Conservation (phyloP, 2,113 vertebrate species). For the Pristiophorus japonicus region DNA sequence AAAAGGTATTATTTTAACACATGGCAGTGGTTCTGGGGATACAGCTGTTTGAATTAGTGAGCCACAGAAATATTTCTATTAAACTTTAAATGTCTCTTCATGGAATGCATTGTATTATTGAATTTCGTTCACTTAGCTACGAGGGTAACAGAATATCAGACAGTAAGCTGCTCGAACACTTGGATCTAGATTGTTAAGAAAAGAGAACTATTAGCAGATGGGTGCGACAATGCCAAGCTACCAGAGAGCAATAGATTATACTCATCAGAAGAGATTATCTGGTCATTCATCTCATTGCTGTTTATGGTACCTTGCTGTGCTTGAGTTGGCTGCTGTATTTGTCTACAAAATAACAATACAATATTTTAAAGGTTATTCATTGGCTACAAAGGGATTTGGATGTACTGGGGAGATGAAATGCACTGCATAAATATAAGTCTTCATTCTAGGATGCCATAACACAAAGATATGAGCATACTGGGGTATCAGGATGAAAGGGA, state of each 20-base stretch:
- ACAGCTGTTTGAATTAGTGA: neutral
- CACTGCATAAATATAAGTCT: no score
- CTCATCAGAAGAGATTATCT: no score
- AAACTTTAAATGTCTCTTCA: neutral
- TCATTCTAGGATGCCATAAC: no score
- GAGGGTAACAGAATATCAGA: neutral
- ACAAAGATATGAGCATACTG: no score
- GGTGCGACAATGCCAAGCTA: neutral
- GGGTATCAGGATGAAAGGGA: no score
- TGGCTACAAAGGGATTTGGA: neutral
- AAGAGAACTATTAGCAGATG: neutral
- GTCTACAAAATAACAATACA: neutral
- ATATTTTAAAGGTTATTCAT: neutral
- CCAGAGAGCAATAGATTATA: no score
- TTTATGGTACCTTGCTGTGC: no score
- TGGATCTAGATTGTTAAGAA: neutral
- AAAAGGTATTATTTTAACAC: slow-evolving; percentile 11
- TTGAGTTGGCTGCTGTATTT: no score
- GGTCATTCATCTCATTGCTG: no score
- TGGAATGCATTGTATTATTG: neutral
- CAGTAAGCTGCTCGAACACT: neutral
- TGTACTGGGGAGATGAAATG: no score
- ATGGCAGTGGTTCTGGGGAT: neutral
- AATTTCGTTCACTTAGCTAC: neutral
- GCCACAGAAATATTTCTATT: neutral